These are phyloP conservation scores for Pristionchus fissidentatus DNA, from an alignment of 2,888 invertebrate genomes.

Conservation along the genomic window DNA sequence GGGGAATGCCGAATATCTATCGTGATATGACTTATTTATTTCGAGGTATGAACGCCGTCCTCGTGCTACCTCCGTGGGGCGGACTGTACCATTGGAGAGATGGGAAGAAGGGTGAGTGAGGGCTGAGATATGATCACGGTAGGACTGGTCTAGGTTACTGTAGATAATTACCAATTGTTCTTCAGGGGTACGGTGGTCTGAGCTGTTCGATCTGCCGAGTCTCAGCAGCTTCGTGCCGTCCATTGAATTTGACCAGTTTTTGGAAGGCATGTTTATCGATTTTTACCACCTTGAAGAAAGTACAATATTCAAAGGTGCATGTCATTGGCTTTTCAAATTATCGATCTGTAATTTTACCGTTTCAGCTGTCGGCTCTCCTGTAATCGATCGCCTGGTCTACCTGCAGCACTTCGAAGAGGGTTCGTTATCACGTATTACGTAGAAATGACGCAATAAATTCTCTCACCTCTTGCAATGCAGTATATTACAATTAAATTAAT, in stretches of 20 bases:
- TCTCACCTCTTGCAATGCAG: background rate
- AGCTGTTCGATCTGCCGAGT: conserved; percentile 88
- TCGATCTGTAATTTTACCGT: too few species aligned
- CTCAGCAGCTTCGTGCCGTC: conserved; percentile 87
- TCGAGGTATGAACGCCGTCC: conserved; percentile 68
- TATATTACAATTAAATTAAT: background rate
- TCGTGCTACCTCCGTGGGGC: conserved; percentile 92
- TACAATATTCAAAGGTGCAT: background rate
- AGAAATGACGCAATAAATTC: background rate
- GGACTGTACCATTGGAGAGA: conserved; percentile 91
- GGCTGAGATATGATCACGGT: too few species aligned
- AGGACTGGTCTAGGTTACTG: background rate
- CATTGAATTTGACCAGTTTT: conserved; percentile 87
- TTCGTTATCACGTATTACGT: background rate
- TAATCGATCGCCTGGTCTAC: conserved; percentile 86
- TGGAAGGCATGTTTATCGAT: conserved; percentile 79
- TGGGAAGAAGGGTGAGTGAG: conserved; percentile 73
- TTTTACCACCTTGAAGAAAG: background rate
- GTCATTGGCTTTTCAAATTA: too few species aligned
- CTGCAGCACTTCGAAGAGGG: conserved; percentile 88
- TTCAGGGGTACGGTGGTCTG: conserved; percentile 83
- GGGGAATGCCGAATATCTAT: background rate
- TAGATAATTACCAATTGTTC: conserved; percentile 81
- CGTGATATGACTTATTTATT: background rate
- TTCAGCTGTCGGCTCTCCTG: background rate